Base-by-base conservation (phyloP, 2,888 invertebrate species). In the Ophion obscuratus region DNA sequence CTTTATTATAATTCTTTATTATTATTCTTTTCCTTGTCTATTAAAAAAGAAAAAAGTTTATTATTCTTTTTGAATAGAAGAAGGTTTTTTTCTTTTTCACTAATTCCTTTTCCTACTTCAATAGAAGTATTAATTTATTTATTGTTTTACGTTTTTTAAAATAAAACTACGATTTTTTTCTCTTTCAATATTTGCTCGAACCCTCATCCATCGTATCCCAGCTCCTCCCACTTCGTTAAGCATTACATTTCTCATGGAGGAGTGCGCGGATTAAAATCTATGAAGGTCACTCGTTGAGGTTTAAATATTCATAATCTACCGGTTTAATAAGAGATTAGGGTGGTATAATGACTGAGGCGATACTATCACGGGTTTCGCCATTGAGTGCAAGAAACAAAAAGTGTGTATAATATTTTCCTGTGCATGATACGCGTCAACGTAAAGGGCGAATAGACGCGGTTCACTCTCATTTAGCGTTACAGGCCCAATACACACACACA, bases 241-340 rank as follows among this genome's bases (percentile, higher is more conserved):
- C 1, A 17, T 17, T 53, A 44, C 0, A 24, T 24, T 67, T n/a
- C 36, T 9, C n/a, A 83, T 71, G 76, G 17, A 20, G 62, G 64
- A 86, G 87, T 44, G 85, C 76, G 84, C 64, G 81, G 82, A 86
- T 76, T 77, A 84, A 83, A 82, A 82, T 75, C 20, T 77, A 85
- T 57, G 75, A 83, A 83, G 78, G 81, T 83, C 17, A 68, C 64
- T 78, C 31, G 71, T 64, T 31, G 76, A 78, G 81, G 82, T 87
- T 88, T 85, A 86, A 89, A 88, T 89, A 89, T 89, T 88, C 86
- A 89, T 89, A 89, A 89, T 88, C 86, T 59, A 61, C n/a, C 10
- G 67, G 82, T 79, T 89, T 88, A 88, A 88, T 89, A 84, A 87
- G 87, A 81, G 82, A 88, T 90, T 87, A 40, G 86, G 17, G 53